These are phyloP conservation scores for Sandelia bainsii DNA, from an alignment of 2,797 vertebrate species.

Conservation along the genomic window DNA sequence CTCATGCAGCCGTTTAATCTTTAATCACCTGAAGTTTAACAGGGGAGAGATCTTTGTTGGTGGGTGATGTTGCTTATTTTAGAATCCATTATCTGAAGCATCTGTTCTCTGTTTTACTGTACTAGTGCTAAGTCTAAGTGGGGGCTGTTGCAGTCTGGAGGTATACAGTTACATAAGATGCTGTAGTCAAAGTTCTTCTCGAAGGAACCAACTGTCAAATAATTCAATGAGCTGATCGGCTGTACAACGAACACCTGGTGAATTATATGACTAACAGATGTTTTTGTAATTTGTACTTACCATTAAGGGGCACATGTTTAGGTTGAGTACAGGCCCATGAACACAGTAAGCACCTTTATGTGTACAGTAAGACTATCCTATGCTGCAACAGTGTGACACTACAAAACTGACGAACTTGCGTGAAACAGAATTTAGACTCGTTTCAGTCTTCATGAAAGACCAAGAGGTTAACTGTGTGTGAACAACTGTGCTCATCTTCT, in stretches of 20 bases:
- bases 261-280: conserved; percentile 37
- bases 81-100: conserved; percentile 71
- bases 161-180: conserved; percentile 33
- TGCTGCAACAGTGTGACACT: conserved; percentile 34
- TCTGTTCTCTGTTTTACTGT: conserved; percentile 21
- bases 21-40: conserved; percentile 70
- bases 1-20: conserved; percentile 71
- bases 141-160: conserved; percentile 10
- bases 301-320: conserved; percentile 5
- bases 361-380: conserved; percentile 49
- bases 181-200: conserved; percentile 13
- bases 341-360: conserved; percentile 42
- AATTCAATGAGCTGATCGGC: conserved; percentile 27
- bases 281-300: conserved; percentile 22
- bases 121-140: conserved; percentile 14
- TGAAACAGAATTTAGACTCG: conserved; percentile 58
- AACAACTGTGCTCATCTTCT: conserved; percentile 71
- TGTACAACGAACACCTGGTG: conserved; percentile 13
- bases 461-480: conserved; percentile 68
- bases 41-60: conserved; percentile 57
- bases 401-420: conserved; percentile 48
- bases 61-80: conserved; percentile 73
- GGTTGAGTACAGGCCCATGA: conserved; percentile 20
- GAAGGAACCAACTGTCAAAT: conserved; percentile 40
- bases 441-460: conserved; percentile 39